These are phyloP conservation scores for Tenthredo distinguenda DNA, from an alignment of 2,888 invertebrate genomes.

Conservation along the genomic window DNA sequence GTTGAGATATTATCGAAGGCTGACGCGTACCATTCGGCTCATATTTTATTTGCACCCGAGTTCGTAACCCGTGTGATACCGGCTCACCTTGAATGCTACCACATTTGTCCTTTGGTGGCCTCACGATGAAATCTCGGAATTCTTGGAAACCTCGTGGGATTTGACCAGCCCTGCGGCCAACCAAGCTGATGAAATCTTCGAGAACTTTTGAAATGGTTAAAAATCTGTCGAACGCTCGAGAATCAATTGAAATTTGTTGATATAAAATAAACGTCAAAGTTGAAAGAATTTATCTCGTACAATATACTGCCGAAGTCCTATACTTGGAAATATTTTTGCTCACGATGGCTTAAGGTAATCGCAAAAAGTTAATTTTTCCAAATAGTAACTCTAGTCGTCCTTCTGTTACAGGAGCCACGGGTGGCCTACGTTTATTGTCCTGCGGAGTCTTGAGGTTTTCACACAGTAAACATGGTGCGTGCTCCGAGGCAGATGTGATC, in stretches of 20 bases:
- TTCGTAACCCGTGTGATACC: background rate
- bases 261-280: too few relatives aligned
- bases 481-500: slow-evolving; percentile 1
- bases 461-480: background rate
- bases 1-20: background rate
- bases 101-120: background rate
- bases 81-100: background rate
- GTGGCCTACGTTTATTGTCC: background rate
- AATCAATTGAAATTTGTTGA: too few relatives aligned
- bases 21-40: background rate
- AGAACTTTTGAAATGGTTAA: too few relatives aligned
- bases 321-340: too few relatives aligned
- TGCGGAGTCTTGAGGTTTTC: background rate
- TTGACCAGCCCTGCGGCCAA: too few relatives aligned
- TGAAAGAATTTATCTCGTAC: too few relatives aligned
- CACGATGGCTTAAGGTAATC: too few relatives aligned
- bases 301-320: too few relatives aligned
- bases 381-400: background rate
- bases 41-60: background rate
- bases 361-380: too few relatives aligned
- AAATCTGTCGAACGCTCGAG: too few relatives aligned
- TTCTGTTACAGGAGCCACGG: background rate
- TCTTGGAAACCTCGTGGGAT: too few relatives aligned
- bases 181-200: too few relatives aligned
- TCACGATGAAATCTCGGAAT: background rate